Conservation (phyloP, 2,888 invertebrate genomes). For the Mimas tiliae region DNA sequence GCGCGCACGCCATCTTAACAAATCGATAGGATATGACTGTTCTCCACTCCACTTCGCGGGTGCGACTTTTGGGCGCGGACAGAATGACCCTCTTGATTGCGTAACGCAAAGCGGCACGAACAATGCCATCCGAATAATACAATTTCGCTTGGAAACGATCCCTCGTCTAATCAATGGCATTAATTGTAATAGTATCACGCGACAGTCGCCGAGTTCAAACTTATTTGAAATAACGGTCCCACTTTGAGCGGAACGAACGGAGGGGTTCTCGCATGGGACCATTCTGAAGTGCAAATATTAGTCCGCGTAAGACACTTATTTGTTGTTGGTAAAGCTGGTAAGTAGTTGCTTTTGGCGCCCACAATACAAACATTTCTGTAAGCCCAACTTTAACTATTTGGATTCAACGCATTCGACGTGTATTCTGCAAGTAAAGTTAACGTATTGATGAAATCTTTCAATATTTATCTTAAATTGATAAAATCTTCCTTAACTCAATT, state of each 20-base stretch:
- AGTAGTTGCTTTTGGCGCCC: slow-evolving; percentile 17
- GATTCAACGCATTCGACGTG: slow-evolving; percentile 30
- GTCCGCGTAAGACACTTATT: slow-evolving; percentile 10
- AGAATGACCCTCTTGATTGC: slow-evolving; percentile 78
- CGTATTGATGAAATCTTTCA: background rate
- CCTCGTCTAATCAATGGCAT: slow-evolving; percentile 7
- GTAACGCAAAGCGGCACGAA: slow-evolving; percentile 62
- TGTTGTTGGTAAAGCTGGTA: slow-evolving; percentile 1
- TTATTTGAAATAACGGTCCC: slow-evolving; percentile 24
- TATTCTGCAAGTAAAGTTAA: background rate
- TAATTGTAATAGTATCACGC: background rate
- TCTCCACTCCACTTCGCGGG: slow-evolving; percentile 83
- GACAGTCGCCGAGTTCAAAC: background rate
- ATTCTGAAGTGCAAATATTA: slow-evolving; percentile 10
- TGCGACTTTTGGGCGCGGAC: slow-evolving; percentile 82
- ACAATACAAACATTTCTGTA: slow-evolving; percentile 16
- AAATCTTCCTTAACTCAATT: too few species aligned
- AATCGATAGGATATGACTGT: slow-evolving; percentile 86
- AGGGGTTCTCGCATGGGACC: background rate
- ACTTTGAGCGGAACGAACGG: background rate
- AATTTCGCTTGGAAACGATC: slow-evolving; percentile 1
- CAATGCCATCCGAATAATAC: slow-evolving; percentile 44
- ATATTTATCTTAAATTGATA: background rate
- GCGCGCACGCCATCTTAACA: slow-evolving; percentile 83
- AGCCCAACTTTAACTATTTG: background rate